Conservation (phyloP, 2,888 invertebrate species). For the Ephialtes manifestator region DNA sequence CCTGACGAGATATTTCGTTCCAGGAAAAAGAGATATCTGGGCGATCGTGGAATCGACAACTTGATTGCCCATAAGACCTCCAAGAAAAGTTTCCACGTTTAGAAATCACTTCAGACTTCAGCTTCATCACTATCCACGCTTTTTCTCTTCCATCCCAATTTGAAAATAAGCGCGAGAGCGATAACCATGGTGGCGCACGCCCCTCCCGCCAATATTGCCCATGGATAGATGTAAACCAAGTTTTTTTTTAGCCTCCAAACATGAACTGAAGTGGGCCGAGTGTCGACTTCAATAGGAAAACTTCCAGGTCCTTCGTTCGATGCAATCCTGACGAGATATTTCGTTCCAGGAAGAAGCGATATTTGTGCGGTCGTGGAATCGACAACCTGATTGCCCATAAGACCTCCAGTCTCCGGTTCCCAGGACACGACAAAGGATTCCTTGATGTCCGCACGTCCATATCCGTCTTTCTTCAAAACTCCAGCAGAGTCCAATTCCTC, state of each 20-base stretch:
- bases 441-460: constrained; percentile 69
- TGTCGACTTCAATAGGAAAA: constrained; percentile 84
- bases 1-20: constrained; percentile 83
- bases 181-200: constrained; percentile 77
- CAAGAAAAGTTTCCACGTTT: constrained; percentile 56
- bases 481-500: constrained; percentile 70
- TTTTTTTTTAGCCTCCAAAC: constrained; percentile 78
- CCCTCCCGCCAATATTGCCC: too few species aligned
- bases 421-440: constrained; percentile 83
- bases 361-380: constrained; percentile 83
- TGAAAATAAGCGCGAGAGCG: constrained; percentile 66
- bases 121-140: constrained; percentile 73
- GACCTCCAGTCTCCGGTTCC: constrained; percentile 83
- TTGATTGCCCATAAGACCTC: constrained; percentile 84
- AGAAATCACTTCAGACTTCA: constrained; percentile 74
- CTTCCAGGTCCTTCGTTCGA: constrained; percentile 84
- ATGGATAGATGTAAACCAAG: constrained; percentile 68
- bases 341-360: constrained; percentile 83
- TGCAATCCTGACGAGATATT: constrained; percentile 83
- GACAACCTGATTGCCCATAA: constrained; percentile 84
- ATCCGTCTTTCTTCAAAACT: constrained; percentile 20
- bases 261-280: constrained; percentile 77
- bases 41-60: constrained; percentile 82
- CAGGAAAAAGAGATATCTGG: constrained; percentile 83
- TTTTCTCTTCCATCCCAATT: constrained; percentile 70